Conservation (phyloP, 2,113 vertebrate genomes). For the Gopherus evgoodei region DNA sequence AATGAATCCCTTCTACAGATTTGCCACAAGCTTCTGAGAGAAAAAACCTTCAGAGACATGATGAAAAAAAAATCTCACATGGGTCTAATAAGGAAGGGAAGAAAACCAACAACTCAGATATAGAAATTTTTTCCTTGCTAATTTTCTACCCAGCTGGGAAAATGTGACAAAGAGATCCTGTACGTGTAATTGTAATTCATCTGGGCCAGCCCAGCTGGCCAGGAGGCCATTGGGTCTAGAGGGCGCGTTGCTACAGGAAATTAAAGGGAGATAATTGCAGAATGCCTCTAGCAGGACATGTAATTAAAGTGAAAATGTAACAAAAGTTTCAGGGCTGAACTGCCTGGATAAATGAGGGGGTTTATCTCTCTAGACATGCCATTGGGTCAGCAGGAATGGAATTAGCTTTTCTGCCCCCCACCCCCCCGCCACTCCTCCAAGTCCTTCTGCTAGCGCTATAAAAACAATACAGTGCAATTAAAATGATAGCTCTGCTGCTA, state of each 20-base stretch:
- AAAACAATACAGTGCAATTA: background rate
- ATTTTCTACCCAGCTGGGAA: conserved; percentile 9
- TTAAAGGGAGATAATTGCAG: conserved; percentile 9
- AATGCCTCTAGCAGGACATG: background rate
- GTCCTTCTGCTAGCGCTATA: background rate
- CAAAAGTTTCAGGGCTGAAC: background rate
- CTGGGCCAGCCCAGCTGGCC: background rate
- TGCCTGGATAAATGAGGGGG: background rate
- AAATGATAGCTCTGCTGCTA: background rate
- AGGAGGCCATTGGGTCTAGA: background rate
- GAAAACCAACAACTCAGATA: background rate
- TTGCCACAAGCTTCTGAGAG: background rate
- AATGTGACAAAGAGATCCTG: background rate
- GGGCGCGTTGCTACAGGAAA: background rate
- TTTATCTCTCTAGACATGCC: background rate
- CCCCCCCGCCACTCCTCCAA: background rate
- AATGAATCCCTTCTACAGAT: background rate
- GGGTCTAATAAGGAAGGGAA: conserved; percentile 1
- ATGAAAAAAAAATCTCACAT: background rate
- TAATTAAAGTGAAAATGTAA: conserved; percentile 8
- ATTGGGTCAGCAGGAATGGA: background rate
- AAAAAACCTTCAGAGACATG: background rate
- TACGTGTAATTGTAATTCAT: background rate
- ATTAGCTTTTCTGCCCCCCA: background rate
- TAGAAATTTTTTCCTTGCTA: background rate